These are phyloP conservation scores for Myotis vivesi DNA, from an alignment of 2,797 vertebrate species.

Conservation along the genomic window DNA sequence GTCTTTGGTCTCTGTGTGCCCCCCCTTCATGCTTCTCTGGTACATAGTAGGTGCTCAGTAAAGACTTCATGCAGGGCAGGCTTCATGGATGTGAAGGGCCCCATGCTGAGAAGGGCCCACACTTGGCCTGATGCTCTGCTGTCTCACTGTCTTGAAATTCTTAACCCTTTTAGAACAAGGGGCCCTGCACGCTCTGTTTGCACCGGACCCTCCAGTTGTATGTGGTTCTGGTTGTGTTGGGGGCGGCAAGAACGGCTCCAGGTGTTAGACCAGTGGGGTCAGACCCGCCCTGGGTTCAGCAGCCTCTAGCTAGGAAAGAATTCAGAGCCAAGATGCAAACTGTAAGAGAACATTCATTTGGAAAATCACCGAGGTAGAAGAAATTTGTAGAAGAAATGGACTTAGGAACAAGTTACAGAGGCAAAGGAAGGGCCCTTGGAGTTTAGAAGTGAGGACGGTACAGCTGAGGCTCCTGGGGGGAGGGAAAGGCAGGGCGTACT, in stretches of 20 bases:
- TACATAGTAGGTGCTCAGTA: background rate
- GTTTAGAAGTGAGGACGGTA: background rate
- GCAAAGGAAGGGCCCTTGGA: background rate
- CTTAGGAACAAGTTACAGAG: background rate
- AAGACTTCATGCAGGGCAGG: background rate
- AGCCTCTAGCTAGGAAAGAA: background rate
- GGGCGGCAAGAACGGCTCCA: background rate
- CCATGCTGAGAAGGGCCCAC: accelerated
- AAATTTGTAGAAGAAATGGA: background rate
- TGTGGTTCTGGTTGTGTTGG: background rate
- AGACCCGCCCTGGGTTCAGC: background rate
- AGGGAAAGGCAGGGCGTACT: background rate
- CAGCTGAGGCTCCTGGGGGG: background rate
- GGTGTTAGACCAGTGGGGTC: background rate
- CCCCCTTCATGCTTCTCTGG: background rate
- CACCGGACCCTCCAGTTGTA: background rate
- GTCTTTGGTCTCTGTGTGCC: background rate
- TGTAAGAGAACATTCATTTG: no score
- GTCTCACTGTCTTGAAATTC: background rate
- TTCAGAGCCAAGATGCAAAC: background rate
- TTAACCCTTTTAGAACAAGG: background rate
- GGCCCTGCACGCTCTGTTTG: background rate
- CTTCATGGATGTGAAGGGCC: accelerated
- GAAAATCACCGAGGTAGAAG: background rate
- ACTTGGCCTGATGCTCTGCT: background rate